Evolutionary conservation across 2,797 vertebrate species (phyloP).

Genomic region (Coilia nasus): DNA sequence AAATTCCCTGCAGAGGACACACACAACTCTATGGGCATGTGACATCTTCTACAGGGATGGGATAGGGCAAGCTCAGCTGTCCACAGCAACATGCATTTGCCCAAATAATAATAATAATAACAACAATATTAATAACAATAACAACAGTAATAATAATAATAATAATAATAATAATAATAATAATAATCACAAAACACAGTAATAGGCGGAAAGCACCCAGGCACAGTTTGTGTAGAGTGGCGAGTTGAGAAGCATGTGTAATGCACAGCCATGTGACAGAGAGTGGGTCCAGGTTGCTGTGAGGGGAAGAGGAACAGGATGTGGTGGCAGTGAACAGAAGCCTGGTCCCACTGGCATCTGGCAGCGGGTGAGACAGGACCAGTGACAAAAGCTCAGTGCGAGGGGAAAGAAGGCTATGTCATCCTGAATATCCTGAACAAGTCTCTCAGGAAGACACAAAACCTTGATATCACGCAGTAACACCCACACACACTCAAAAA

Average conservation of each 20-base stretch:
- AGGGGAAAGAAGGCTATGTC: constrained; percentile 24
- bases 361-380: not conserved
- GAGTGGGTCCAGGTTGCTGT: constrained; percentile 24
- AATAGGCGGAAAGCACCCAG: not conserved
- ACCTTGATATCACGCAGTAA: not conserved
- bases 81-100: constrained; percentile 19
- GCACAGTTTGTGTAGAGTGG: not conserved
- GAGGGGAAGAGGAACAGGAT: not conserved
- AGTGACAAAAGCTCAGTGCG: constrained; percentile 6
- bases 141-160: constrained; percentile 1
- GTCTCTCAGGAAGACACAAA: constrained; percentile 20
- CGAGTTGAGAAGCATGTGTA: not conserved
- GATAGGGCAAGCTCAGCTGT: constrained; percentile 11
- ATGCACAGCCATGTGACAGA: constrained; percentile 14
- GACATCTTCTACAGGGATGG: constrained; percentile 6
- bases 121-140: not conserved
- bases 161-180: not conserved
- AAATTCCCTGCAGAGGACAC: constrained; percentile 5
- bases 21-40: not conserved
- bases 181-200: not conserved
- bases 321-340: not conserved
- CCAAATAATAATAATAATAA: constrained; percentile 20
- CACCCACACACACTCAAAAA: not conserved
- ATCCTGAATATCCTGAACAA: not conserved
- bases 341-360: constrained; percentile 9